These are phyloP conservation scores for Diachrysia chrysitis DNA, from an alignment of 2,888 invertebrate genomes.

Conservation along the genomic window DNA sequence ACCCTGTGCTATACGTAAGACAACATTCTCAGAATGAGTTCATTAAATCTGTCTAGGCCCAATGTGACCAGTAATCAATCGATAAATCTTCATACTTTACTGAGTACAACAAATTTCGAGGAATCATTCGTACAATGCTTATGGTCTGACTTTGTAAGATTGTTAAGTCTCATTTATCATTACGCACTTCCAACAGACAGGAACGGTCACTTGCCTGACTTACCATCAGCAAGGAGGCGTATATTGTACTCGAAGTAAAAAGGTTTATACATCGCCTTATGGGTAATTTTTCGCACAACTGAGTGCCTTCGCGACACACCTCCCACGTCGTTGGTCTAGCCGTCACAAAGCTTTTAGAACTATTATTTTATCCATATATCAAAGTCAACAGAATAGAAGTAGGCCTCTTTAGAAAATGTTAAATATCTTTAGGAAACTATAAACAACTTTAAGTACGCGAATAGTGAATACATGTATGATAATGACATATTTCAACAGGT, in stretches of 20 bases:
- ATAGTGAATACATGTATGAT: constrained; percentile 5
- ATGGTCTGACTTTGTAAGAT: constrained; percentile 28
- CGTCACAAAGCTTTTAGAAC: constrained; percentile 48
- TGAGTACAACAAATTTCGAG: constrained; percentile 23
- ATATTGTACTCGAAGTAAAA: constrained; percentile 45
- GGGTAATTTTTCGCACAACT: constrained; percentile 61
- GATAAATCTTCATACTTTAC: constrained; percentile 15
- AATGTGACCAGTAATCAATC: constrained; percentile 19
- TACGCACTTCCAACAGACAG: constrained; percentile 43
- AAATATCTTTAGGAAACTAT: constrained; percentile 8
- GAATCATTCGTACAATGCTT: constrained; percentile 17
- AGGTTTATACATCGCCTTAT: constrained; percentile 32
- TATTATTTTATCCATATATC: constrained; percentile 39
- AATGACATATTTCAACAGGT: constrained; percentile 5
- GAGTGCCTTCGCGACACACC: constrained; percentile 48
- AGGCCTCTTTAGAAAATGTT: constrained; percentile 15
- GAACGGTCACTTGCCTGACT: constrained; percentile 51
- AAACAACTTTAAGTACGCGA: constrained; percentile 11
- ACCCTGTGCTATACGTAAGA: not conserved
- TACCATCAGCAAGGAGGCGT: constrained; percentile 37
- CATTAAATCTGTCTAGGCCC: not conserved
- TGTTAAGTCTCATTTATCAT: constrained; percentile 34
- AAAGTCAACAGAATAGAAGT: constrained; percentile 38
- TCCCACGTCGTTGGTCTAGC: constrained; percentile 42
- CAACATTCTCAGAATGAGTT: not conserved